Evolutionary conservation across 2,113 vertebrate genomes (phyloP), one percentile per base, ranked within the genome.

Genomic region (Delphinapterus leucas): DNA sequence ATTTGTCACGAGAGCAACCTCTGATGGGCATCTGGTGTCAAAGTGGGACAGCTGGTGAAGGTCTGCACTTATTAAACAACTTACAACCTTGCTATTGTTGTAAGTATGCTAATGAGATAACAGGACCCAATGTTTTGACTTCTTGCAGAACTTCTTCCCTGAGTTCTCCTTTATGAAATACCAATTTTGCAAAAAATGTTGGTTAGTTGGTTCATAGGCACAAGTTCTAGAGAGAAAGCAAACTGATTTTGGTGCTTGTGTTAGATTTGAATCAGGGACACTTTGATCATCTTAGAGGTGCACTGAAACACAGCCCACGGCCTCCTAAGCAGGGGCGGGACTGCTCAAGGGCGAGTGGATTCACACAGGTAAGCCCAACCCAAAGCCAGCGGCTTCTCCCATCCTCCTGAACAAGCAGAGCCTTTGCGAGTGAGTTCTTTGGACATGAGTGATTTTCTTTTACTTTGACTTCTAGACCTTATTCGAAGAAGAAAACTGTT

Each of bases 321-420:
- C 18, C 47, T n/a, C 10, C 13, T 47, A 31, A 8, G 55, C 13
- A 6, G 5, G n/a, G 36, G 28, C n/a, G 23, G 25, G 4, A 20
- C 5, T 0, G 38, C 9, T 44, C 5, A 7, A 4, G 3, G 68
- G 15, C 0, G 1, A 53, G 31, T 5, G 2, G 21, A 14, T 63
- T 41, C 36, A n/a, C 49, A 14, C 2, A 18, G 4, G 3, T 3
- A 41, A 60, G 14, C n/a, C n/a, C 6, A 60, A 2, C 21, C 7
- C 3, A 36, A 55, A 28, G 60, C 6, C 4, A 1, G 6, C 1
- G 14, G 33, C 21, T 82, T 44, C 18, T 36, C n/a, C 28, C 2
- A 6, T n/a, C 41, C n/a, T 79, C 47, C 4, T 21, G 1, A 73
- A 53, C 0, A 28, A n/a, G 1, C n/a, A 47, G 13, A 31, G 5